Percentiles rank a stretch among this genome's conserved stretches.
Evolutionary conservation across 2,797 vertebrate species (phyloP).

Genomic region (Erpetoichthys calabaricus): DNA sequence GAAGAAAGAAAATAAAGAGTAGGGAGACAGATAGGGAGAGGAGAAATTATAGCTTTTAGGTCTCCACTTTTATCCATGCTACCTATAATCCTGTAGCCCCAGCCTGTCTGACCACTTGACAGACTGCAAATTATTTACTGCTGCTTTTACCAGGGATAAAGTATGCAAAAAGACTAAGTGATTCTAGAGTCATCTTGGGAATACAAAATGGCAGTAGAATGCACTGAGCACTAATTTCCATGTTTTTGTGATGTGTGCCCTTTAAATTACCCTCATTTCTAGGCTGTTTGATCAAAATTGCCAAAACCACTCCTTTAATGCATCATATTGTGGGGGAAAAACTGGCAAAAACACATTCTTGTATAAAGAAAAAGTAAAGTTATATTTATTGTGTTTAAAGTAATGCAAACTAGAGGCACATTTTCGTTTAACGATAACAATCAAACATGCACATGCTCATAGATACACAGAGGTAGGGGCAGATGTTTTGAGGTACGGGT

Average conservation of each 20-base stretch:
- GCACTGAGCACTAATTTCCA: constrained; percentile 12
- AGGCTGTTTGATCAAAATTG: constrained; percentile 10
- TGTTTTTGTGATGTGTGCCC: not conserved
- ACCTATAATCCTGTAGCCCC: constrained; percentile 54
- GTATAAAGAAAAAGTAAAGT: no score
- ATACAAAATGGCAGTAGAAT: constrained; percentile 24
- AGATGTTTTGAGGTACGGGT: no score
- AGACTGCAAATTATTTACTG: constrained; percentile 33
- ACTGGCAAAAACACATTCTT: not conserved
- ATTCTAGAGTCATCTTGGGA: constrained; percentile 20
- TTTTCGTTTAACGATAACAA: no score
- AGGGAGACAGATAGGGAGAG: constrained; percentile 6
- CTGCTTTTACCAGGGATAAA: constrained; percentile 27
- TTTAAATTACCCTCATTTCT: constrained; percentile 8
- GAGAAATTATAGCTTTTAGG: constrained; percentile 48
- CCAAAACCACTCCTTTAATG: constrained; percentile 4
- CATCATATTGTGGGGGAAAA: constrained; percentile 1
- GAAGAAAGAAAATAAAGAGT: constrained; percentile 8
- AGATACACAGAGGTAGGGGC: no score
- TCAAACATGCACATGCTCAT: no score
- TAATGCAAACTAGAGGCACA: no score
- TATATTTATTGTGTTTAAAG: no score
- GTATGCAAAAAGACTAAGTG: constrained; percentile 23
- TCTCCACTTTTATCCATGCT: constrained; percentile 34
- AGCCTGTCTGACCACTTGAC: constrained; percentile 51